Evolutionary conservation across 1,140 invertebrate species (phyloP).

Genomic region (Brachionus calyciflorus): DNA sequence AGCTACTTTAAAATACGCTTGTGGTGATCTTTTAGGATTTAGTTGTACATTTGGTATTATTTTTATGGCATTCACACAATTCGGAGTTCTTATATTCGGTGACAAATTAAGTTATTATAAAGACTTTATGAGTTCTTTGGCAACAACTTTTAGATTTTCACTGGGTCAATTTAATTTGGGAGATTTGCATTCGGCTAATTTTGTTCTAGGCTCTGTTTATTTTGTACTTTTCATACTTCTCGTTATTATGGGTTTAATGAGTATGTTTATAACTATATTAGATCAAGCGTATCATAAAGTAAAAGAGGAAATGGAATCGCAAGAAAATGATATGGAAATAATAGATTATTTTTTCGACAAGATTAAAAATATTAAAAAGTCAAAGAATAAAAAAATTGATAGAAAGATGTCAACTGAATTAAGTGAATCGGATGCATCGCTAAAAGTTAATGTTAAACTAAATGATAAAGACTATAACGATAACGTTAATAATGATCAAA

Average conservation of each 20-base stretch:
- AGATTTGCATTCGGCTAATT: slow-evolving; percentile 43
- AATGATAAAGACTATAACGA: neutral
- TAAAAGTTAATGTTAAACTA: slow-evolving; percentile 18
- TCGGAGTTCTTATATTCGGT: slow-evolving; percentile 57
- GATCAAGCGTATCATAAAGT: slow-evolving; percentile 48
- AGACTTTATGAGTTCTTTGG: slow-evolving; percentile 53
- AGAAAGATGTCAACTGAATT: neutral
- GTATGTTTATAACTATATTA: slow-evolving; percentile 47
- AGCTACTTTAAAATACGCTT: slow-evolving; percentile 53
- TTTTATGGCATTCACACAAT: slow-evolving; percentile 56
- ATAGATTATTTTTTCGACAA: slow-evolving; percentile 43
- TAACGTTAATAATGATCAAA: neutral
- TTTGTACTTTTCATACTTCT: slow-evolving; percentile 45
- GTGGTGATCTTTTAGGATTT: slow-evolving; percentile 56
- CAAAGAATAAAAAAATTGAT: neutral
- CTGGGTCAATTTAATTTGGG: slow-evolving; percentile 58
- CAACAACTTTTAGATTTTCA: slow-evolving; percentile 57
- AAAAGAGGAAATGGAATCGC: slow-evolving; percentile 52
- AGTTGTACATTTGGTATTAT: slow-evolving; percentile 57
- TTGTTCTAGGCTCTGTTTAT: slow-evolving; percentile 18
- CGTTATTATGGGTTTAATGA: slow-evolving; percentile 41
- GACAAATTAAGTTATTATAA: slow-evolving; percentile 51
- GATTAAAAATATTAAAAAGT: slow-evolving; percentile 21
- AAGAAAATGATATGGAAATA: slow-evolving; percentile 36
- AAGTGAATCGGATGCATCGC: neutral